Evolutionary conservation across 2,797 vertebrate genomes (phyloP), one percentile per base, ranked within the genome.

Genomic region (Lutjanus argentimaculatus): DNA sequence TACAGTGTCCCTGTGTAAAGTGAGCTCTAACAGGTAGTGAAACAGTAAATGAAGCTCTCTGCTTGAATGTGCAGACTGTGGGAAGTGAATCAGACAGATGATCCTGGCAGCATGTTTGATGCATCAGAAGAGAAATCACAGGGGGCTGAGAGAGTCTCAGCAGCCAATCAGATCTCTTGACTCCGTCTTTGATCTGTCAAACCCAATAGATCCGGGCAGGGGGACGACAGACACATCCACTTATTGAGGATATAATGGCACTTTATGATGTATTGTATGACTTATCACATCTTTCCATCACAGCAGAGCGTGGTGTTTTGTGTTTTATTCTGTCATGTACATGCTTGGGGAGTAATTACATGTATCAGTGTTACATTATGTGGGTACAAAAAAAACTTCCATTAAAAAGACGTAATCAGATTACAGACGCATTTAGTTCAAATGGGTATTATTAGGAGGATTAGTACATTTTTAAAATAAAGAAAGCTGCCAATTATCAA

Each of bases 181-280:
- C 64, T 78, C 57, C 45, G 69, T 76, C 82, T 83, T 80, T 89
- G 66, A 82, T 64, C 30, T 75, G 76, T 53, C 43, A 42, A 48
- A 79, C 17, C 61, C 61, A 69, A 78, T 75, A 66, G 19, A 75
- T 21, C 67, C 40, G 69, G 43, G 22, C 61, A 68, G 16, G 42
- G 22, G 11, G 59, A 58, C 16, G 10, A 48, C 67, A 78, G 80
- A n/a, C 68, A 51, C 57, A 22, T 52, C 16, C 48, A 43, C 80
- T 67, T 3, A 12, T 6, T 55, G 25, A 55, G 1, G 16, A 62
- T 36, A 40, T 30, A 30, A 30, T 64, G 49, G 49, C 14, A 2
- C 17, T 63, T 9, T 8, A n/a, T 52, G 25, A n/a, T 10, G 11
- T 56, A 6, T 59, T 14, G 0, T 14, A 48, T 22, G 61, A 42